Evolutionary conservation across 2,113 vertebrate genomes (phyloP).

Genomic region (Cololabis saira): DNA sequence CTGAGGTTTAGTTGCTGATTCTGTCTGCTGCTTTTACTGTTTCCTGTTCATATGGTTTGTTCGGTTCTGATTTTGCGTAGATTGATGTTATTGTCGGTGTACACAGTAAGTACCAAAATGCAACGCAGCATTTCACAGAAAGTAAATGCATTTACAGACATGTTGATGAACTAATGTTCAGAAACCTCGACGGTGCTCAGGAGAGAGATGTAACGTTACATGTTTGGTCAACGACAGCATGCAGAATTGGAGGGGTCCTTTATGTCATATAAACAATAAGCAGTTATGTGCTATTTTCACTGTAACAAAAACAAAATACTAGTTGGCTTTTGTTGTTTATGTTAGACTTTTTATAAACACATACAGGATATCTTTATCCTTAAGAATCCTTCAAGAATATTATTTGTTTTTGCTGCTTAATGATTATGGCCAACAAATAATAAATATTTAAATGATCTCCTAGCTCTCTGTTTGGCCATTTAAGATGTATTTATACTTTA

Average conservation of each 20-base stretch:
- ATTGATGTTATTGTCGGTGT: constrained; percentile 7
- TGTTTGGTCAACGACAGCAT: neutral
- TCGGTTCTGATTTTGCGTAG: constrained; percentile 17
- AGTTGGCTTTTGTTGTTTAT: too few relatives aligned
- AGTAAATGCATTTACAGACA: neutral
- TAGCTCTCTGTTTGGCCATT: neutral
- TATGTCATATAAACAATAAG: neutral
- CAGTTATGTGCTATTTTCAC: neutral
- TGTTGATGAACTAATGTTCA: constrained; percentile 1
- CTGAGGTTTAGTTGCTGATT: constrained; percentile 26
- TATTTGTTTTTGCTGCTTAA: neutral
- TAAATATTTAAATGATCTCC: neutral
- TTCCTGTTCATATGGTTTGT: constrained; percentile 23
- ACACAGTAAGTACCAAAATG: constrained; percentile 13
- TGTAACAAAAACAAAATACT: too few relatives aligned
- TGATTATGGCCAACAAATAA: constrained; percentile 6
- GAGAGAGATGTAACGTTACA: neutral
- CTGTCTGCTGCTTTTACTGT: constrained; percentile 12
- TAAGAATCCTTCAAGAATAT: neutral
- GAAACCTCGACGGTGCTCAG: too few relatives aligned
- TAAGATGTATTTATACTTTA: neutral
- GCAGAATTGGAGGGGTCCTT: neutral
- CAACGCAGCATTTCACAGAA: neutral
- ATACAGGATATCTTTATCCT: constrained; percentile 1
- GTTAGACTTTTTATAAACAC: too few relatives aligned